Evolutionary conservation across 2,797 vertebrate genomes (phyloP).

Genomic region (Dallia pectoralis): DNA sequence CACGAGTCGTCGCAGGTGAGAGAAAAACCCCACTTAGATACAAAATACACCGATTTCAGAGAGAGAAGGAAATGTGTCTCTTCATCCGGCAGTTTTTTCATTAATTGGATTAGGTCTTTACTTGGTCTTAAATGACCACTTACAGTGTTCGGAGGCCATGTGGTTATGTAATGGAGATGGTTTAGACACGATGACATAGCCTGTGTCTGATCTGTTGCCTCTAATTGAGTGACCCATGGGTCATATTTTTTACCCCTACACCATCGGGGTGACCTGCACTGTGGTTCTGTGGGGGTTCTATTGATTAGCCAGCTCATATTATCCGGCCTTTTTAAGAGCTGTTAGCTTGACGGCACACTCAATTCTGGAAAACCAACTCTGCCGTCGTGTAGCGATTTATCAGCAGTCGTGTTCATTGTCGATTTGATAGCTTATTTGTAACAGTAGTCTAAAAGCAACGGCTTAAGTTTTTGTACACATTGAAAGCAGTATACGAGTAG

Average conservation of each 20-base stretch:
- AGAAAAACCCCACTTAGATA: not conserved
- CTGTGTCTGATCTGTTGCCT: not conserved
- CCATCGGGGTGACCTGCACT: conserved; percentile 29
- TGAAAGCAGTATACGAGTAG: not conserved
- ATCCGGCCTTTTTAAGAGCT: conserved; percentile 23
- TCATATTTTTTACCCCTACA: conserved; percentile 24
- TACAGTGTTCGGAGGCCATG: not conserved
- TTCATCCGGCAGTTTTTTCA: not conserved
- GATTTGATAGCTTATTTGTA: not conserved
- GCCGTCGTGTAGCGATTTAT: not conserved
- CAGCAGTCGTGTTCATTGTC: not conserved
- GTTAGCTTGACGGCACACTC: conserved; percentile 14
- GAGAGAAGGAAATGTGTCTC: not conserved
- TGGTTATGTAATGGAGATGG: not conserved
- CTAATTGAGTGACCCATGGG: conserved; percentile 3
- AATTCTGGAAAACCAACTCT: conserved; percentile 4
- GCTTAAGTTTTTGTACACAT: not conserved
- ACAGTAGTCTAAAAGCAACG: not conserved
- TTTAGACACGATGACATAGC: conserved; percentile 5
- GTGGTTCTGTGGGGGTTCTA: conserved; percentile 21
- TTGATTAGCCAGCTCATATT: conserved; percentile 41
- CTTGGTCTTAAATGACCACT: conserved; percentile 3
- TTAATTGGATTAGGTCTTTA: conserved; percentile 4
- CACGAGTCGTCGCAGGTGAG: not conserved
- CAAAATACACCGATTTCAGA: not conserved